Base-by-base conservation (phyloP, 2,888 invertebrate species). In the Ametastegia equiseti region DNA sequence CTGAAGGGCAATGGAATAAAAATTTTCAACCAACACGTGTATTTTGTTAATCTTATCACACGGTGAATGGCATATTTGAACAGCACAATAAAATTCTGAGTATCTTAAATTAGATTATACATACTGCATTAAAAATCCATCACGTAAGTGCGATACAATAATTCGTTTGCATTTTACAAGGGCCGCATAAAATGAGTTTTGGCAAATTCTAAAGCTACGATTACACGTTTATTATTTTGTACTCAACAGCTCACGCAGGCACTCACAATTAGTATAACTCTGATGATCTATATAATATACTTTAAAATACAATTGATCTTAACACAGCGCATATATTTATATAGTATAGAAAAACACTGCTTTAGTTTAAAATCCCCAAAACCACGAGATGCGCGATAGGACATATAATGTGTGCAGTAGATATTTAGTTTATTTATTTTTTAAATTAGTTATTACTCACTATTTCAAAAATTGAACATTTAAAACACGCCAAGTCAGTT, bases 131-230 rank as follows among this genome's bases (percentile, higher is more conserved):
- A 36, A 19, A 19, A 36, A 63, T 63, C 15, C 2, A 30, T 9
- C 30, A 63, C 15, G 15, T 19, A 65, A 39, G n/a, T 13, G 11
- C n/a, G 3, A 3, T 42, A 45, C 36, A 13, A 45, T 45, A 36
- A 39, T n/a, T 67, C 4, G n/a, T 19, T 67, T 36, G 39, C 19
- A 1, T 1, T 39, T 67, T 67, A 67, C 39, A 67, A 39, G 9
- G 36, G 50, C 23, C 7, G 23, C 33, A 54, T 75, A 75, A 75
- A 75, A 75, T 75, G 75, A 75, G 75, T 75, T 75, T 75, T 75
- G 75, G 75, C 75, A 50, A 71, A 30, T 6, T 47, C 47, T 75
- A 30, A 33, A 23, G 19, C 54, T 75, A 54, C 36, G 13, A 7
- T 33, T 0, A 54, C 7, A 50, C 7, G 7, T 54, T 30, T 47